Percentiles rank a stretch among this genome's conserved stretches.
Evolutionary conservation across 2,797 vertebrate genomes (phyloP).

Genomic region (Eupleurogrammus muticus): DNA sequence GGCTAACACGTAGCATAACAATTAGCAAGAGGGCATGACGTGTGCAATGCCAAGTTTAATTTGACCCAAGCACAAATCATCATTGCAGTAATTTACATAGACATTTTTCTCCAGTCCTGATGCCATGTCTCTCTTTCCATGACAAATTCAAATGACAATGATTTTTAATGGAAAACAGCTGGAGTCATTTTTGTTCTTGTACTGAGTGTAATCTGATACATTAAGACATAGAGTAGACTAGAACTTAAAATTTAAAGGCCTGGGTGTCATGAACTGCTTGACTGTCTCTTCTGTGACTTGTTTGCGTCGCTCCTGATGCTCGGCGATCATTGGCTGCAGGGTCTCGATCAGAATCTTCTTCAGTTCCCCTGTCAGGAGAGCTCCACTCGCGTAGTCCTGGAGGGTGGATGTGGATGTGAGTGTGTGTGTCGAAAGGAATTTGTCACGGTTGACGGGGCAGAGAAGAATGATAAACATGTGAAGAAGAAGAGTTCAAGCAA

Average conservation of each 20-base stretch:
- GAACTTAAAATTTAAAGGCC: constrained; percentile 87
- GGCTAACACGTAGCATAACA: constrained; percentile 23
- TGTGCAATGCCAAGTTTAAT: constrained; percentile 29
- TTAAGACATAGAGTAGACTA: constrained; percentile 63
- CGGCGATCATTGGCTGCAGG: constrained; percentile 91
- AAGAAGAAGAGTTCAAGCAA: background rate
- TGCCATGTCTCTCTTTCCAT: constrained; percentile 13
- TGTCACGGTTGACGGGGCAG: background rate
- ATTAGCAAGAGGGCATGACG: constrained; percentile 19
- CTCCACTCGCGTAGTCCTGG: constrained; percentile 94
- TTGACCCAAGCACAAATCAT: constrained; percentile 24
- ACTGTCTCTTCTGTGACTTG: constrained; percentile 90
- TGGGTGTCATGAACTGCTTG: constrained; percentile 93
- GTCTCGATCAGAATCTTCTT: constrained; percentile 94
- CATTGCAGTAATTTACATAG: constrained; percentile 13
- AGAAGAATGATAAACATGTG: background rate
- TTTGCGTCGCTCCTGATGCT: constrained; percentile 93
- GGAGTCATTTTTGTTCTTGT: background rate
- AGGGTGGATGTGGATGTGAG: background rate
- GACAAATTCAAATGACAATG: background rate
- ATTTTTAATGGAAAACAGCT: constrained; percentile 16
- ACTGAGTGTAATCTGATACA: constrained; percentile 7
- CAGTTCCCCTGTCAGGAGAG: constrained; percentile 93
- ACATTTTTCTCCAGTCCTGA: constrained; percentile 7
- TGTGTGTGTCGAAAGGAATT: background rate